These are phyloP conservation scores for Boleophthalmus pectinirostris DNA, from an alignment of 2,113 vertebrate species.

Conservation along the genomic window DNA sequence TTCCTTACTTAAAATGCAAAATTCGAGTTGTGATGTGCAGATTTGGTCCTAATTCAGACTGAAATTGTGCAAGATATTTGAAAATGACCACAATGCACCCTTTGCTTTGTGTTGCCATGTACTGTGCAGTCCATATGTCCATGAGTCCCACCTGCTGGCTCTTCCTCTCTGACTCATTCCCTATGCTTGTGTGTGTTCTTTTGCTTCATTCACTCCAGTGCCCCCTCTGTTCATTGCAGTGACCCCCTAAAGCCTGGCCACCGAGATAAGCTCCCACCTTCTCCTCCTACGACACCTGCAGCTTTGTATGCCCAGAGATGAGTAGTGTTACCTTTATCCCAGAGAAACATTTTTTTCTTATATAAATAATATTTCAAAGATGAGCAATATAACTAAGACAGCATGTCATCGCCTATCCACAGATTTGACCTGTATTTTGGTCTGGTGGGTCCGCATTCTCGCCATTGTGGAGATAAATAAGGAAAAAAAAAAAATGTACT, in stretches of 20 bases:
- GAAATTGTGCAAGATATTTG: not conserved
- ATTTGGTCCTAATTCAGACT: not conserved
- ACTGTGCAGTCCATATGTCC: not conserved
- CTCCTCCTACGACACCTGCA: conserved; percentile 42
- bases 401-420: no score
- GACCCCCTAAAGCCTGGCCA: conserved; percentile 67
- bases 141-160: conserved; percentile 10
- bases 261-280: conserved; percentile 63
- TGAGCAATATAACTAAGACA: no score
- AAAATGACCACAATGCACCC: not conserved
- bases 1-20: not conserved
- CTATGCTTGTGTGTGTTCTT: conserved; percentile 15
- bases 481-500: no score
- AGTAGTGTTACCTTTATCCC: not conserved
- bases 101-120: not conserved
- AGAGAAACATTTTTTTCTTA: not conserved
- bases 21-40: not conserved
- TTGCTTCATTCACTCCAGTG: conserved; percentile 25
- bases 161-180: conserved; percentile 37
- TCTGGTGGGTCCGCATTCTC: no score
- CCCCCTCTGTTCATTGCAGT: conserved; percentile 53
- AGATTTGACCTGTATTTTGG: no score
- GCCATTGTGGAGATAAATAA: no score
- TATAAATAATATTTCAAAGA: no score
- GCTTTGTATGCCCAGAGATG: conserved; percentile 4